Evolutionary conservation across 2,888 invertebrate species (phyloP), one percentile per base, ranked within the genome.

Genomic region (Iselma pallidipennis): DNA sequence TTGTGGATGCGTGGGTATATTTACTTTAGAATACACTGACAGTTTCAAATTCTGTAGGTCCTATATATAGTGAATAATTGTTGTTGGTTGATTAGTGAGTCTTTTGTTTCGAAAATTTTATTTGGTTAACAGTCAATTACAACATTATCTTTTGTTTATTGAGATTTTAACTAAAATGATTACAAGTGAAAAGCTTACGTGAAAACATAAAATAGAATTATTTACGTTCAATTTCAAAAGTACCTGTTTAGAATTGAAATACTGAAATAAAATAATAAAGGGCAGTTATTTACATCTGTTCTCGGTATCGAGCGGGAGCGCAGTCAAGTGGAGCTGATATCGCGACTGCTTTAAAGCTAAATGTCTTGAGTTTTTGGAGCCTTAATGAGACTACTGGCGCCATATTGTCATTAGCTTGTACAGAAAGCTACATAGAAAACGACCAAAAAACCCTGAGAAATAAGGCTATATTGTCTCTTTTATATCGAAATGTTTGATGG

Each of bases 401-500:
- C 67, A 65, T 67, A 62, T 67, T 67, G 67, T 67, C 65, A 67
- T 67, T 67, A 65, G 61, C n/a, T 55, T 55, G 61, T 59, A 59
- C 59, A 51, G 59, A 61, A 61, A 61, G 60, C 59, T 58, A 53
- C 58, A 61, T 50, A 53, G 59, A 64, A 67, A 63, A 63, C 57
- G 58, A 59, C 49, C 62, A 63, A 66, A 67, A 69, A 63, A 61
- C 28, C 53, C 49, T 50, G 33, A 55, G 57, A 60, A 66, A 59
- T 63, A 61, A 61, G 57, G 55, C 59, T 62, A 67, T 68, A 63
- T 66, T 63, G 66, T 68, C 66, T 60, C 60, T 61, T 65, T 66
- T 64, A 67, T 69, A 70, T 68, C 61, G 68, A 67, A 68, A 67
- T 67, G 55, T 67, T 69, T 70, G 70, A 70, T 70, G 67, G 66